Conservation (phyloP, 2,113 vertebrate genomes). For the Phalacrocorax carbo region DNA sequence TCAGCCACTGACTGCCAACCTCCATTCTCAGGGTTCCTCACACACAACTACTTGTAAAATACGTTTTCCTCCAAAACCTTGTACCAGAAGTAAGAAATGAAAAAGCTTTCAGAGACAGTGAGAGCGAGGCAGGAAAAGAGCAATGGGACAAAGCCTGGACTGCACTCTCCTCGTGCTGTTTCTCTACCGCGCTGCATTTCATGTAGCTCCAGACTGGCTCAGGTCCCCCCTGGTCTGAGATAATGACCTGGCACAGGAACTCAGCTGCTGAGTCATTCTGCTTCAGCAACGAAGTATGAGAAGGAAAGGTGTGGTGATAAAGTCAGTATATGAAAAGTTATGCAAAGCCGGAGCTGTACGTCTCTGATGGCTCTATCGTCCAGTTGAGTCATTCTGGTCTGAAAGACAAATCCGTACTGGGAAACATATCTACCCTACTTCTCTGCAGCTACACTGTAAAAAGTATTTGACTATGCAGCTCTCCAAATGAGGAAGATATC, state of each 20-base stretch:
- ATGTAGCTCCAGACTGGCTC: background rate
- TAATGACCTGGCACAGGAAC: background rate
- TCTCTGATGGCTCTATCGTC: rapidly evolving
- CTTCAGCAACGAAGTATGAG: background rate
- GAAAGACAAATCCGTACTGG: background rate
- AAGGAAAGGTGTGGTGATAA: background rate
- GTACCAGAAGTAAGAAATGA: background rate
- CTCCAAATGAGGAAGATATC: background rate
- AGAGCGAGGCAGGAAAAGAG: background rate
- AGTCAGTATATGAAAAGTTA: background rate
- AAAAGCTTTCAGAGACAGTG: background rate
- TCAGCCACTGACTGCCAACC: background rate
- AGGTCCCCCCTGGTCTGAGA: background rate
- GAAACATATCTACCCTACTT: background rate
- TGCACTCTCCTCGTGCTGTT: background rate
- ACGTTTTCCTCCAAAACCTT: background rate
- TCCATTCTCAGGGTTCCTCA: background rate
- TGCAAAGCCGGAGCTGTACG: background rate
- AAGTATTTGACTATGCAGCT: background rate
- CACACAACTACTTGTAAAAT: background rate
- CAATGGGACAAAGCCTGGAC: background rate
- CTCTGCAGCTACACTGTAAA: background rate
- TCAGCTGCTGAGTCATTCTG: background rate
- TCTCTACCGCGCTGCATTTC: background rate
- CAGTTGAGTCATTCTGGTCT: background rate